phyloP scores from a whole-genome alignment of 2,797 vertebrate genomes.

The Anabacerthia variegaticeps region DNA sequence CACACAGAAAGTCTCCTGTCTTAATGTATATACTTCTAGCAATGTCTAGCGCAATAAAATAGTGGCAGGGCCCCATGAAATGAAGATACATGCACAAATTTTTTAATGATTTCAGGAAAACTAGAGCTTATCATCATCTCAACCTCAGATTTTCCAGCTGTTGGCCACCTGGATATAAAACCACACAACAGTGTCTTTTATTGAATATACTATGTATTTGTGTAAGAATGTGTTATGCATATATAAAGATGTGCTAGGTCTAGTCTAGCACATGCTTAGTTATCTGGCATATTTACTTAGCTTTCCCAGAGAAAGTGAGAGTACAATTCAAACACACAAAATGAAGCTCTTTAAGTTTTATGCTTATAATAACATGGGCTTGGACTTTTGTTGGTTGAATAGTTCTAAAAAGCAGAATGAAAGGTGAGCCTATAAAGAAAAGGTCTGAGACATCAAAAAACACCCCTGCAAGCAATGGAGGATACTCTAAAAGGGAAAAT shows the following conservation, averaged over 20 bases:
- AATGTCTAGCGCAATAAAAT: neutral
- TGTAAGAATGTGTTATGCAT: neutral
- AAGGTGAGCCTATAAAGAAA: neutral
- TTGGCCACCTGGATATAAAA: neutral
- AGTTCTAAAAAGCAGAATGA: neutral
- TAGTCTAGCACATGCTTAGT: neutral
- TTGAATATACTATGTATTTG: neutral
- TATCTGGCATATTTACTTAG: neutral
- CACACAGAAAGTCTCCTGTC: neutral
- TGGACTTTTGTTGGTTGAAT: neutral
- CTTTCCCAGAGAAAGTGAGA: neutral
- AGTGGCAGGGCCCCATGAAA: neutral
- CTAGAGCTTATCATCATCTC: neutral
- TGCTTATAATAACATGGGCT: neutral
- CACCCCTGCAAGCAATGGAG: neutral
- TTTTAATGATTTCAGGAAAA: neutral
- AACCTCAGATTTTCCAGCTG: neutral
- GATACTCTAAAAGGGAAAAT: neutral
- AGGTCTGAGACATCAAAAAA: slow-evolving; percentile 19
- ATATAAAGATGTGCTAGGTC: neutral
- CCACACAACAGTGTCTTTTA: neutral
- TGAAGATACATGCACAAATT: neutral
- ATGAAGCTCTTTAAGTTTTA: neutral
- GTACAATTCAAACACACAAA: neutral
- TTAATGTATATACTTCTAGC: neutral